Conservation (phyloP, 1,140 invertebrate genomes). For the Sweltsa coloradensis region DNA sequence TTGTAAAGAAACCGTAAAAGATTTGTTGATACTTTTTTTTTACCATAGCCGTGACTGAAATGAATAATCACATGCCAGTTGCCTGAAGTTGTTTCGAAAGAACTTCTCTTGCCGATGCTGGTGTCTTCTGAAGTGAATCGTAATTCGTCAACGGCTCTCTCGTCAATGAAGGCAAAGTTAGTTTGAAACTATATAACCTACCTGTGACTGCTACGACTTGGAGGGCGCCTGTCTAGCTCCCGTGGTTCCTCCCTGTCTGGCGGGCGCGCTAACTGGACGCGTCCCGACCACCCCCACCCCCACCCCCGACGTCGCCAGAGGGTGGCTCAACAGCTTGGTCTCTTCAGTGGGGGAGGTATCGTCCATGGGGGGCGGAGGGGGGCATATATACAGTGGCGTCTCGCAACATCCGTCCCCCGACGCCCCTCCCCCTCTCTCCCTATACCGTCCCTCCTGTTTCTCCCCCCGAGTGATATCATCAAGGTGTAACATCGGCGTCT, state of each 20-base stretch:
- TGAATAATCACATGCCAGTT: too few species aligned
- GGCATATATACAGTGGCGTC: constrained; percentile 30
- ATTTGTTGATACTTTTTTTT: too few species aligned
- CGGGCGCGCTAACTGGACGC: too few species aligned
- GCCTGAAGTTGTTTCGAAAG: too few species aligned
- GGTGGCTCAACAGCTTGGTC: constrained; percentile 32
- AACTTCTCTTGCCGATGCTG: too few species aligned
- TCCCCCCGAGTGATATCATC: constrained; percentile 30
- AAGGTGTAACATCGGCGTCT: constrained; percentile 24
- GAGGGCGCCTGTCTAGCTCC: neutral
- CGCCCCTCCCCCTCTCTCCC: constrained; percentile 3
- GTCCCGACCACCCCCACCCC: neutral
- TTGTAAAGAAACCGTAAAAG: too few species aligned
- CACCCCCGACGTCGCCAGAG: constrained; percentile 16
- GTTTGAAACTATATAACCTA: too few species aligned
- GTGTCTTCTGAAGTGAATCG: too few species aligned
- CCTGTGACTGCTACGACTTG: constrained; percentile 11
- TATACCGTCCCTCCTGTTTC: constrained; percentile 24
- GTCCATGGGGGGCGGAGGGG: constrained; percentile 34
- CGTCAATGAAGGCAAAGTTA: too few species aligned
- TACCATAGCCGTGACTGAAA: too few species aligned
- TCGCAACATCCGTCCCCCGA: constrained; percentile 5
- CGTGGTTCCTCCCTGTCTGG: too few species aligned
- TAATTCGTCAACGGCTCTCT: too few species aligned
- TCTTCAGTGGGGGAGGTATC: constrained; percentile 40